Evolutionary conservation across 1,140 invertebrate species (phyloP), one percentile per base, ranked within the genome.

Genomic region (Venturia canescens): DNA sequence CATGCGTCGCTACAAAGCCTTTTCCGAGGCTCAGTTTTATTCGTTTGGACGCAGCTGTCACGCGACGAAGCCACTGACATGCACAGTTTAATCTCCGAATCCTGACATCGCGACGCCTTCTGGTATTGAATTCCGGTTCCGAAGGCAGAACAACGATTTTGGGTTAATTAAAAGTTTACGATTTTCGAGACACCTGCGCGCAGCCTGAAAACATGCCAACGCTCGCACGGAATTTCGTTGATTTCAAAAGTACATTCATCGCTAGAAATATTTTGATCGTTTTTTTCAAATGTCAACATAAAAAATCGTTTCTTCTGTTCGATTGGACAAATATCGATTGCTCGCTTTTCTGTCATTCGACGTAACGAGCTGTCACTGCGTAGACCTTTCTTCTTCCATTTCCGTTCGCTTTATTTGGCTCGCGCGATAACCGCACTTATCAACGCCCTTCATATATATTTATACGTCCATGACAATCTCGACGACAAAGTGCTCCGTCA

Each of bases 401-500:
- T 53, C 50, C n/a, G 50, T n/a, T 53, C 50, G 7, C 38, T 44
- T 44, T 11, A 44, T 44, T n/a, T 53, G 16, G 50, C 50, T 53
- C 50, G 18, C 50, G 50, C 50, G 50, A 53, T 53, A 53, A 4
- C 50, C 50, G n/a, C n/a, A 53, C 50, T 53, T 53, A 53, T 53
- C 50, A n/a, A n/a, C 50, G 50, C n/a, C 16, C n/a, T 53, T 53
- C 50, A 53, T 53, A 53, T 53, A 21, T 53, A 53, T 53, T n/a
- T 53, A 53, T 63, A 63, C 21, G 11, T 26, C 26, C 23, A 63
- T 63, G 60, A 63, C 60, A 63, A 23, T n/a, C 60, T 63, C 60
- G 60, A 26, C 23, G 60, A 63, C 60, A 63, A 63, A 63, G 60
- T 63, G 60, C 60, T 63, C 23, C 60, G 60, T 63, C 60, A 26